phyloP scores from a whole-genome alignment of 1,140 invertebrate genomes.

The Sitophilus oryzae region DNA sequence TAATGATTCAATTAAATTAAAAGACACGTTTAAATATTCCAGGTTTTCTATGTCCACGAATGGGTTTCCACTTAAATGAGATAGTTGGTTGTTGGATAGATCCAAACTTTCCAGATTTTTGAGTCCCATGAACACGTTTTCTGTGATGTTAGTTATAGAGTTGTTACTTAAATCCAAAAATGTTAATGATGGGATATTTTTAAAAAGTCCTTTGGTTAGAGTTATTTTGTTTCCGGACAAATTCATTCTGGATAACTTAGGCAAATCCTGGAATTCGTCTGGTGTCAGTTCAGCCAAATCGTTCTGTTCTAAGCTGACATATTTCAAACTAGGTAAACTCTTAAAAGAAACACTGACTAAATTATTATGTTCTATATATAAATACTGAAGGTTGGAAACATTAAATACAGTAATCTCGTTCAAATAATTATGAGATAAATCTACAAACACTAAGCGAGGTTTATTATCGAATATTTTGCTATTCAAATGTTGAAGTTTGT shows the following conservation, averaged over 20 bases:
- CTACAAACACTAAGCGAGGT: slow-evolving; percentile 16
- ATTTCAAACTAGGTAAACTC: slow-evolving; percentile 15
- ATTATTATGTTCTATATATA: slow-evolving; percentile 30
- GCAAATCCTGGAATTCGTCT: slow-evolving; percentile 17
- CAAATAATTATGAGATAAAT: slow-evolving; percentile 30
- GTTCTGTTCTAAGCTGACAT: slow-evolving; percentile 24
- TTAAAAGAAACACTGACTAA: slow-evolving; percentile 15
- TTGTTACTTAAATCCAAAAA: slow-evolving; percentile 26
- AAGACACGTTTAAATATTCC: slow-evolving; percentile 35
- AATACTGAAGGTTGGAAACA: slow-evolving; percentile 20
- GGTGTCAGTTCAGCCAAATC: slow-evolving; percentile 12
- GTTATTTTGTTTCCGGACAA: slow-evolving; percentile 29
- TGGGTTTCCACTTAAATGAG: slow-evolving; percentile 1
- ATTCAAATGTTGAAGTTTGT: slow-evolving; percentile 17
- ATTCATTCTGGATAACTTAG: slow-evolving; percentile 22
- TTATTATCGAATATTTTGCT: slow-evolving; percentile 17
- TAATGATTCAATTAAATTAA: slow-evolving; percentile 32
- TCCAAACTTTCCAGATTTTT: slow-evolving; percentile 28
- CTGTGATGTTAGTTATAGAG: slow-evolving; percentile 23
- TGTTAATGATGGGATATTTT: slow-evolving; percentile 22
- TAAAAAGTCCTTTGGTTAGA: slow-evolving; percentile 22
- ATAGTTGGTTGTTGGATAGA: slow-evolving; percentile 29
- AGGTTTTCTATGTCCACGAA: slow-evolving; percentile 32
- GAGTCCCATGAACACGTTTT: slow-evolving; percentile 19
- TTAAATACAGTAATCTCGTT: slow-evolving; percentile 10